Conservation (phyloP, 2,113 vertebrate genomes). For the Terrapene triunguis region DNA sequence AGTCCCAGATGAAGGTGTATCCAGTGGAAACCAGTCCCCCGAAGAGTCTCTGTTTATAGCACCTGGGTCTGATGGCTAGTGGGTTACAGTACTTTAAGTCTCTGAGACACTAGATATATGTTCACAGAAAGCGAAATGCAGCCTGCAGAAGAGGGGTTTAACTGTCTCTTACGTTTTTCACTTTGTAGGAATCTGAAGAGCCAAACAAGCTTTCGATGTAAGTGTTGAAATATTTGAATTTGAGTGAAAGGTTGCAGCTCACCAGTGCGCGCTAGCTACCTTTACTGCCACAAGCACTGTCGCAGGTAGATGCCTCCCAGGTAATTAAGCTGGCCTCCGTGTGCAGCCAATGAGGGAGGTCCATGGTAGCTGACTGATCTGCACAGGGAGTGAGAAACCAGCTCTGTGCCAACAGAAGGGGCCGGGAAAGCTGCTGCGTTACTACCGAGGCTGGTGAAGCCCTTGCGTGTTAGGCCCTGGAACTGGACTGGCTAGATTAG, state of each 20-base stretch:
- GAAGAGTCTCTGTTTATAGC: accelerated
- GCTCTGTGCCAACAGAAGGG: not conserved
- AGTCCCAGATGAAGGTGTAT: not conserved
- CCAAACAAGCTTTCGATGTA: constrained; percentile 68
- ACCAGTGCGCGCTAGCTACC: accelerated
- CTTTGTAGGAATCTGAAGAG: constrained; percentile 84
- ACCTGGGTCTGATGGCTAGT: not conserved
- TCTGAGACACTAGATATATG: accelerated
- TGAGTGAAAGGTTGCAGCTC: accelerated
- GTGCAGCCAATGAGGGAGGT: not conserved
- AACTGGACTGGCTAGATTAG: not conserved
- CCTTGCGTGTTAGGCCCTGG: not conserved
- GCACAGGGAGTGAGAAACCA: not conserved
- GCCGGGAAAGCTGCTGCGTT: not conserved
- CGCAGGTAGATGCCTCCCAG: not conserved
- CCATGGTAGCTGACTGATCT: not conserved
- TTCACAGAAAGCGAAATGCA: accelerated
- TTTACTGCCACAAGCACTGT: not conserved
- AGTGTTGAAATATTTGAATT: not conserved
- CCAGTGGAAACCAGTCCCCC: accelerated
- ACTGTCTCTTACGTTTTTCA: not conserved
- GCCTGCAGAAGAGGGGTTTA: not conserved
- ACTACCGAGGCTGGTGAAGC: not conserved
- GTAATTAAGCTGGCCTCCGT: not conserved
- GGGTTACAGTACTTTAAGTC: not conserved